Evolutionary conservation across 2,888 invertebrate species (phyloP).

Genomic region (Tetrapedia diversipes): DNA sequence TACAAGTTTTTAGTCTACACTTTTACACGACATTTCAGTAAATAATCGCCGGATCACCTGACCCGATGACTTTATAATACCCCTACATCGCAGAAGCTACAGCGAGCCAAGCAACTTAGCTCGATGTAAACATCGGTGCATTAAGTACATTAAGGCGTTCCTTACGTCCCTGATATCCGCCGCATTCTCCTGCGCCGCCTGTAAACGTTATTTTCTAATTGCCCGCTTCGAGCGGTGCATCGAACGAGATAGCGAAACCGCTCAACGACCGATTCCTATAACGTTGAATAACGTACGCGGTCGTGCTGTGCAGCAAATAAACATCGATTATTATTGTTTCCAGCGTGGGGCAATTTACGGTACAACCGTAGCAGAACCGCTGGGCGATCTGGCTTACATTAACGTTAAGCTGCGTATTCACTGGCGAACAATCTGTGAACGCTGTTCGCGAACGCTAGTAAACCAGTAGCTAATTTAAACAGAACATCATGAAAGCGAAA

Average conservation of each 20-base stretch:
- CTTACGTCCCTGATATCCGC: neutral
- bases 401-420: no score
- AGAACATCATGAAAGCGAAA: no score
- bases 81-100: neutral
- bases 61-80: no score
- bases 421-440: no score
- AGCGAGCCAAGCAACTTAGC: neutral
- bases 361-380: slow-evolving; percentile 16
- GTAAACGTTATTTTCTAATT: slow-evolving; percentile 17
- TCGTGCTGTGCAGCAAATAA: slow-evolving; percentile 12
- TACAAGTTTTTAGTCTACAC: no score
- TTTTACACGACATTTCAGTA: no score
- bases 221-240: slow-evolving; percentile 21
- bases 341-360: slow-evolving; percentile 23
- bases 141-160: neutral
- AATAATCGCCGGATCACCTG: no score
- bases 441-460: no score
- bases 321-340: slow-evolving; percentile 26
- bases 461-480: no score
- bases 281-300: neutral
- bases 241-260: slow-evolving; percentile 19
- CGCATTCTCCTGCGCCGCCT: neutral
- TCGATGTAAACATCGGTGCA: neutral
- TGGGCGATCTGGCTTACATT: slow-evolving; percentile 1
- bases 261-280: neutral